A percentile compares a stretch with the other conserved stretches of the same genome.
These are phyloP conservation scores for Perccottus glenii DNA, from an alignment of 2,113 vertebrate genomes.

Conservation along the genomic window DNA sequence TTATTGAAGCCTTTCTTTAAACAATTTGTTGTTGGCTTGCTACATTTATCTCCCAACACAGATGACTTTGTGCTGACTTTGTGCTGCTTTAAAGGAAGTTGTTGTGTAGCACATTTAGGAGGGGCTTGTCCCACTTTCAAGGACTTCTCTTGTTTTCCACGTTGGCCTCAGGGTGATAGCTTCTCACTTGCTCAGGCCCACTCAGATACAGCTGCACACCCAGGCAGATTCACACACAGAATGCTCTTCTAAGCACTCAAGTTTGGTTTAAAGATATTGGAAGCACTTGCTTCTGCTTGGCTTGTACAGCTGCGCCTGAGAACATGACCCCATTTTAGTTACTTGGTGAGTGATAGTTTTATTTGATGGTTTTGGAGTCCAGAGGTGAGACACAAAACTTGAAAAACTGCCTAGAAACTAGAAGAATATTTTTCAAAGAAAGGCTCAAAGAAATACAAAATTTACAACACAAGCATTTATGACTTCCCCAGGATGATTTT, in stretches of 20 bases:
- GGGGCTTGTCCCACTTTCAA: conserved; percentile 61
- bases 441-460: no score
- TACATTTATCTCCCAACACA: background rate
- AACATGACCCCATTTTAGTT: conserved; percentile 35
- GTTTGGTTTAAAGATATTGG: conserved; percentile 59
- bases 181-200: conserved; percentile 23
- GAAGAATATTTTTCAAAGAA: no score
- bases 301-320: conserved; percentile 37
- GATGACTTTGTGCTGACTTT: conserved; percentile 61
- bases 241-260: conserved; percentile 53
- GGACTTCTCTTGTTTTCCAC: conserved; percentile 33
- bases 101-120: conserved; percentile 34
- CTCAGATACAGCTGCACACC: conserved; percentile 18
- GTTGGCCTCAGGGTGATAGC: conserved; percentile 38
- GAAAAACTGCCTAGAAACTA: conserved; percentile 11
- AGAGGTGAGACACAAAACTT: conserved; percentile 23
- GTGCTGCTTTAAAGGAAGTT: conserved; percentile 30
- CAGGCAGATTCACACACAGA: conserved; percentile 24
- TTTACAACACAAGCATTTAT: no score
- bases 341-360: conserved; percentile 55
- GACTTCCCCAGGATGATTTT: no score
- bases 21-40: conserved; percentile 53
- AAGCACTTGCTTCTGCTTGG: conserved; percentile 60
- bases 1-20: conserved; percentile 15
- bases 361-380: conserved; percentile 52